Percentiles rank a stretch among this genome's conserved stretches.
Evolutionary conservation across 2,888 invertebrate genomes (phyloP).

Genomic region (Drosophila hawaiiensis): DNA sequence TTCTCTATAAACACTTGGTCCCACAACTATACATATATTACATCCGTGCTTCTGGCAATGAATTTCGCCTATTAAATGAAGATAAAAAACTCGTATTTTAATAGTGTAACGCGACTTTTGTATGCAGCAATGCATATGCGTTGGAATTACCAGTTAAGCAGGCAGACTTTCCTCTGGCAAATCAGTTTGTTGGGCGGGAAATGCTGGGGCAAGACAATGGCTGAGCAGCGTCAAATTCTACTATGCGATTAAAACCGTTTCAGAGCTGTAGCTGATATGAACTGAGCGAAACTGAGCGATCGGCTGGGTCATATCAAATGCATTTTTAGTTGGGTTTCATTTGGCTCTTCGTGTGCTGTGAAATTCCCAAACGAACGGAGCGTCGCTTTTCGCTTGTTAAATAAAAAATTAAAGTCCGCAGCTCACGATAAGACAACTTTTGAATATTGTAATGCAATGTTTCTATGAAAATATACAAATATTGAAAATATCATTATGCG

Average conservation of each 20-base stretch:
- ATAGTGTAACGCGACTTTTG: neutral
- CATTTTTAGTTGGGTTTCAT: neutral
- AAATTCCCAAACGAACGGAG: neutral
- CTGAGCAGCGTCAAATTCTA: neutral
- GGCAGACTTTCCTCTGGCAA: neutral
- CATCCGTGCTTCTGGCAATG: neutral
- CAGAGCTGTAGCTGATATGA: neutral
- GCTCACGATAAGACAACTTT: slow-evolving; percentile 52
- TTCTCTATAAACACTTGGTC: neutral
- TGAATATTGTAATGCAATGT: slow-evolving; percentile 52
- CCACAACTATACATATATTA: neutral
- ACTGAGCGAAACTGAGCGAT: neutral
- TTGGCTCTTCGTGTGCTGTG: neutral
- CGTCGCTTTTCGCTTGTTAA: slow-evolving; percentile 29
- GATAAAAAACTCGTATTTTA: neutral
- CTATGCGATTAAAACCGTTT: neutral
- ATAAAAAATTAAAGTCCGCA: slow-evolving; percentile 45
- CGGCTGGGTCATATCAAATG: neutral
- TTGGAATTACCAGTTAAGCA: neutral
- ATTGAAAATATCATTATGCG: slow-evolving; percentile 16
- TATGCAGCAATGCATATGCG: neutral
- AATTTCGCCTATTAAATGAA: neutral
- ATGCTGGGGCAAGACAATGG: neutral
- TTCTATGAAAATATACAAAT: slow-evolving; percentile 18
- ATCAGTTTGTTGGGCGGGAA: neutral